Conservation (phyloP, 2,797 vertebrate species). For the Hippoglossus hippoglossus region DNA sequence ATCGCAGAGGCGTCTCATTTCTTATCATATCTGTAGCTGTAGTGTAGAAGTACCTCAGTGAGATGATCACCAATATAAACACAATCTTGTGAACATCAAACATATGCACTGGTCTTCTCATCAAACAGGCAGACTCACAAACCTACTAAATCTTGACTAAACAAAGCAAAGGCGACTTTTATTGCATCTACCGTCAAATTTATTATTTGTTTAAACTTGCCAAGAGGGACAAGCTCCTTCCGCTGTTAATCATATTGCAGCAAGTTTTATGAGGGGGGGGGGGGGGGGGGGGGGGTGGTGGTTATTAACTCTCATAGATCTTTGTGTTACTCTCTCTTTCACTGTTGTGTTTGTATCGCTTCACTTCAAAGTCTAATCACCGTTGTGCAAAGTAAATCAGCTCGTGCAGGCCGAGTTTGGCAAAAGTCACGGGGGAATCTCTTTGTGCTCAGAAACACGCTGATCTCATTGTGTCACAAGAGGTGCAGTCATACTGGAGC, state of each 20-base stretch:
- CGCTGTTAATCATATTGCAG: constrained; percentile 34
- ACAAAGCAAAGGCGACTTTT: constrained; percentile 41
- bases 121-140: constrained; percentile 7
- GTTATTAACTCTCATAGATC: constrained; percentile 13
- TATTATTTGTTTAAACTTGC: constrained; percentile 29
- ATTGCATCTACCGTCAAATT: constrained; percentile 37
- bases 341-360: constrained; percentile 44
- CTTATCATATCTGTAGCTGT: neutral
- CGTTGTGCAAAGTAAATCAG: too few relatives aligned
- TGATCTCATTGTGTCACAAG: constrained; percentile 68
- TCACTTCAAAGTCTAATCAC: constrained; percentile 20
- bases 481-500: neutral
- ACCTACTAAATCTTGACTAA: constrained; percentile 33
- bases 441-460: constrained; percentile 11
- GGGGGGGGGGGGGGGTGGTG: too few relatives aligned
- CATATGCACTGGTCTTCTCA: neutral
- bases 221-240: constrained; percentile 32
- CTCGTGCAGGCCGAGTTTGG: neutral
- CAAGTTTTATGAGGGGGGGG: constrained; percentile 15
- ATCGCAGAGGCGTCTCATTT: too few relatives aligned
- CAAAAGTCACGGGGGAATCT: neutral
- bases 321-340: constrained; percentile 29
- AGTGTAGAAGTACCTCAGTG: neutral
- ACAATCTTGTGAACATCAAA: neutral
- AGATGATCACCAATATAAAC: constrained; percentile 2